Evolutionary conservation across 30 jellyfish, hydroid and myxozoan species (phyloP).

Genomic region (Euphysa ruthae): DNA sequence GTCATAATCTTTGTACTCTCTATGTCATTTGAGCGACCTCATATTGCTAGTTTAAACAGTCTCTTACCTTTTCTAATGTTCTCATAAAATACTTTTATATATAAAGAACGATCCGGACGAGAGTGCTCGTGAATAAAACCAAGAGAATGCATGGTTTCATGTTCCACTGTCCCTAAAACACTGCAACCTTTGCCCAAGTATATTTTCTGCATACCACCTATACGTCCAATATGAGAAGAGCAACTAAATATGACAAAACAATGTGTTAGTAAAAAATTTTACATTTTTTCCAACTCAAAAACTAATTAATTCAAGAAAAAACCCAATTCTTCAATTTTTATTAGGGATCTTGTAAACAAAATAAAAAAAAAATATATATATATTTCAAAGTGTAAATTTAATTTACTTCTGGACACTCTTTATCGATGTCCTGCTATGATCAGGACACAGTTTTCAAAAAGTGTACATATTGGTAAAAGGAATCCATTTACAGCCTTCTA

Average conservation of each 20-base stretch:
- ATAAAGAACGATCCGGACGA: conserved; percentile 34
- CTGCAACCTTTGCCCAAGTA: conserved; percentile 23
- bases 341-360: background rate
- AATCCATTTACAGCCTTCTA: too few relatives aligned
- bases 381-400: too few relatives aligned
- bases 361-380: too few relatives aligned
- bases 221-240: conserved; percentile 26
- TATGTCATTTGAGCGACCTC: too few relatives aligned
- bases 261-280: background rate
- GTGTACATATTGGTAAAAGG: too few relatives aligned
- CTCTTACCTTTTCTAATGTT: conserved; percentile 22
- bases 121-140: conserved; percentile 49
- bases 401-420: too few relatives aligned
- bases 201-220: conserved; percentile 30
- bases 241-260: conserved; percentile 8
- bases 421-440: too few relatives aligned
- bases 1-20: too few relatives aligned
- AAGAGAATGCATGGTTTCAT: conserved; percentile 41
- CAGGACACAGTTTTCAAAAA: too few relatives aligned
- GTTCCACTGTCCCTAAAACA: conserved; percentile 38
- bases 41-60: background rate
- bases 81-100: conserved; percentile 14
- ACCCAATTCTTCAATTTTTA: background rate
- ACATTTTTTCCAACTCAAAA: background rate
- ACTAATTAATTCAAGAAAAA: background rate